phyloP scores from a whole-genome alignment of 2,888 invertebrate genomes.

The Tinea semifulvella region DNA sequence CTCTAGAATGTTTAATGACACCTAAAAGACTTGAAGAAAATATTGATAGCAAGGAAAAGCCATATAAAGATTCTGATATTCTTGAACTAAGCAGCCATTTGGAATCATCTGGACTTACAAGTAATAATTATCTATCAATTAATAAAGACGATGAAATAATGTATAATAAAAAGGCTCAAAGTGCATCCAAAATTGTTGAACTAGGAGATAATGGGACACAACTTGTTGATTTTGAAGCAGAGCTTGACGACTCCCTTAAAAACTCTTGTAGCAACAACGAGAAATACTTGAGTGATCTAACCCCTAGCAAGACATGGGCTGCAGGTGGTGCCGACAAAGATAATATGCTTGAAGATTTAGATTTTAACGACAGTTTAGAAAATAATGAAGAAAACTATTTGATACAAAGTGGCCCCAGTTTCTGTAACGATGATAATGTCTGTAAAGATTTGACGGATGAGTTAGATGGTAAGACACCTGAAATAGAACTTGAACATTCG shows the following conservation, averaged over 20 bases:
- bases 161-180: neutral
- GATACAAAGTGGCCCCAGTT: too few species aligned
- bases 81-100: neutral
- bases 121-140: neutral
- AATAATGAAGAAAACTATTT: neutral
- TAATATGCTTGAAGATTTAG: neutral
- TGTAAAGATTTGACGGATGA: neutral
- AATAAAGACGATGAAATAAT: neutral
- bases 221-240: slow-evolving; percentile 5
- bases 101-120: neutral
- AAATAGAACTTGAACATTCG: neutral
- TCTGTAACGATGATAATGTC: too few species aligned
- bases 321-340: neutral
- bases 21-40: slow-evolving; percentile 36
- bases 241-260: neutral
- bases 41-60: slow-evolving; percentile 13
- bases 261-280: neutral
- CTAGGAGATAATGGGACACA: neutral
- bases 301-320: neutral
- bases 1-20: slow-evolving; percentile 49
- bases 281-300: neutral
- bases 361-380: neutral
- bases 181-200: neutral
- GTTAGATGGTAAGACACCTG: neutral
- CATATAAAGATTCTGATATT: neutral